phyloP scores from a whole-genome alignment of 2,113 vertebrate genomes.

The Phoxinus phoxinus region DNA sequence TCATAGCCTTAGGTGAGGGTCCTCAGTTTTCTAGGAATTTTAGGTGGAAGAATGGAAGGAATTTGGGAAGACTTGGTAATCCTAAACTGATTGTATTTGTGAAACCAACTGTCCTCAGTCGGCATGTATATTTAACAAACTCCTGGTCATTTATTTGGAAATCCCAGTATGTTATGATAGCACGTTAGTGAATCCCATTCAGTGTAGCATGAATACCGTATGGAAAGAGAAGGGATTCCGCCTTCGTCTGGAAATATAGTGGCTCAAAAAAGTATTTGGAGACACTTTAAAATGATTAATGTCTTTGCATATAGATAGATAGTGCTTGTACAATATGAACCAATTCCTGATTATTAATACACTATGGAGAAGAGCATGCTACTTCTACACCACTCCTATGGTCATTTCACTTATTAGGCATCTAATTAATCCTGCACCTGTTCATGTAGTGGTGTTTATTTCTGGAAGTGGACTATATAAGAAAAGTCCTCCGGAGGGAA shows the following conservation, averaged over 20 bases:
- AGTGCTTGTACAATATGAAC: background rate
- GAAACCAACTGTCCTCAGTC: background rate
- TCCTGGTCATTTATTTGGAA: background rate
- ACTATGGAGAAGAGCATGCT: background rate
- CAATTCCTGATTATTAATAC: background rate
- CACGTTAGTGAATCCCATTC: background rate
- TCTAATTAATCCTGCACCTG: constrained; percentile 43
- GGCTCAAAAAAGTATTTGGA: too few species aligned
- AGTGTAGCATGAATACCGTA: background rate
- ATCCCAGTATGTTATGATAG: constrained; percentile 11
- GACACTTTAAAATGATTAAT: too few species aligned
- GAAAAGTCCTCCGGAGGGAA: constrained; percentile 88
- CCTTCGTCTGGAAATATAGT: background rate
- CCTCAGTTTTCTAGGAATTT: background rate
- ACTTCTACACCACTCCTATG: background rate
- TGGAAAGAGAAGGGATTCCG: background rate
- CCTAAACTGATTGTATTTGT: background rate
- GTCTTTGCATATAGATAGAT: too few species aligned
- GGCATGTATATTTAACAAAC: constrained; percentile 19
- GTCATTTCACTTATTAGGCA: background rate
- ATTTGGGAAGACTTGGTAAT: background rate
- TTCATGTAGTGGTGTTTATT: constrained; percentile 87
- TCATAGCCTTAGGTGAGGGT: constrained; percentile 88
- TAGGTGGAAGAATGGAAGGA: background rate
- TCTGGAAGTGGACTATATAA: constrained; percentile 89